These are phyloP conservation scores for Lasioglossum morio DNA, from an alignment of 2,888 invertebrate genomes.

Conservation along the genomic window DNA sequence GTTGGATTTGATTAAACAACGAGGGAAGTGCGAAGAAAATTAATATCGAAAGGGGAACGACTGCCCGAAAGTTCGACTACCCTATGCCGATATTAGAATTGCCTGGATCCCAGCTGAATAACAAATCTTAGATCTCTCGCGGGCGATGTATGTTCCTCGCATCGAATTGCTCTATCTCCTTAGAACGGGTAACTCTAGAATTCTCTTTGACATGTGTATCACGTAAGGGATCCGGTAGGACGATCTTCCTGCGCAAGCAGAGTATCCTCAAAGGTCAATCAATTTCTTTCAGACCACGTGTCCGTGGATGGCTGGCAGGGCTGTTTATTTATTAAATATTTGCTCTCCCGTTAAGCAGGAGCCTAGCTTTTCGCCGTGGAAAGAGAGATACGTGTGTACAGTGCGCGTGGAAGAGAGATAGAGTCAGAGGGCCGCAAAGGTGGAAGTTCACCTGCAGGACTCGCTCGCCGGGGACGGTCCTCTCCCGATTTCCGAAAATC, in stretches of 20 bases:
- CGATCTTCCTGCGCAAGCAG: background rate
- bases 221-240: constrained; percentile 9
- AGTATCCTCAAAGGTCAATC: constrained; percentile 27
- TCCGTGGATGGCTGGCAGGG: background rate
- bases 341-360: constrained; percentile 25
- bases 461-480: constrained; percentile 20
- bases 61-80: background rate
- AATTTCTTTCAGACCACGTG: constrained; percentile 7
- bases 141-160: background rate
- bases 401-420: background rate
- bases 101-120: background rate
- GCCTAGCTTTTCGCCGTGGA: constrained; percentile 6
- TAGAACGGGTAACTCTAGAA: background rate
- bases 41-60: background rate
- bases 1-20: background rate
- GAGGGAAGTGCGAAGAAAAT: background rate
- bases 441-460: constrained; percentile 54
- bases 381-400: background rate
- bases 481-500: constrained; percentile 64
- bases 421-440: constrained; percentile 32
- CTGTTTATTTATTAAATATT: constrained; percentile 57
- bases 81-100: background rate
- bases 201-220: constrained; percentile 12
- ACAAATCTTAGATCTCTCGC: background rate
- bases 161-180: constrained; percentile 1